Conservation (phyloP, 1,140 invertebrate genomes). For the Samia ricini region DNA sequence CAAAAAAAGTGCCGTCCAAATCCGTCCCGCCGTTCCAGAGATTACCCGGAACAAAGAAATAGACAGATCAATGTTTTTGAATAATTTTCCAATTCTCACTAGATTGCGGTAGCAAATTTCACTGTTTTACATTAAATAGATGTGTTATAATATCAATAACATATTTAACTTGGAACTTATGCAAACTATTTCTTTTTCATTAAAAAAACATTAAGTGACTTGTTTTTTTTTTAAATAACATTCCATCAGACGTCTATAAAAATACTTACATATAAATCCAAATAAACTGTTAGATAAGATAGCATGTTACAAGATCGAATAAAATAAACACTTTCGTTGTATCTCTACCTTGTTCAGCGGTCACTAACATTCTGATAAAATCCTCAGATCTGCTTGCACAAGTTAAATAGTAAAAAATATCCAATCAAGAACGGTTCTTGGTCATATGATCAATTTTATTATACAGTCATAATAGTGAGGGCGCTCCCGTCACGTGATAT, state of each 20-base stretch:
- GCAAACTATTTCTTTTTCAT: no score
- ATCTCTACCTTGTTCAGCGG: background rate
- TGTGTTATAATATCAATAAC: no score
- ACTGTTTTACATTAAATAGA: background rate
- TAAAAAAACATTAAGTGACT: no score
- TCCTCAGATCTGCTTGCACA: background rate
- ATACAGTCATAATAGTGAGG: background rate
- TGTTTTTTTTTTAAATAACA: background rate
- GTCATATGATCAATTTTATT: constrained; percentile 11
- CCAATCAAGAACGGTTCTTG: constrained; percentile 1
- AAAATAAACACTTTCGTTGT: background rate
- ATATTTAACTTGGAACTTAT: no score
- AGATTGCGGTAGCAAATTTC: background rate
- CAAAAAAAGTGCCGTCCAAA: no score
- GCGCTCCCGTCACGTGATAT: background rate
- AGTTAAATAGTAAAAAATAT: constrained; percentile 4
- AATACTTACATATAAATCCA: background rate
- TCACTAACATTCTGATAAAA: background rate
- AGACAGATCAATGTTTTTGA: no score
- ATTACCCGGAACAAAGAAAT: no score
- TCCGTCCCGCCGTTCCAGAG: no score
- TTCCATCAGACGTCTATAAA: background rate
- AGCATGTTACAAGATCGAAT: background rate
- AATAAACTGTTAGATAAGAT: background rate
- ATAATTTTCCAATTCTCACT: no score